A percentile compares a stretch with the other conserved stretches of the same genome.
These are phyloP conservation scores for Neolamprologus kungweensis DNA, from an alignment of 2,113 vertebrate species.

Conservation along the genomic window DNA sequence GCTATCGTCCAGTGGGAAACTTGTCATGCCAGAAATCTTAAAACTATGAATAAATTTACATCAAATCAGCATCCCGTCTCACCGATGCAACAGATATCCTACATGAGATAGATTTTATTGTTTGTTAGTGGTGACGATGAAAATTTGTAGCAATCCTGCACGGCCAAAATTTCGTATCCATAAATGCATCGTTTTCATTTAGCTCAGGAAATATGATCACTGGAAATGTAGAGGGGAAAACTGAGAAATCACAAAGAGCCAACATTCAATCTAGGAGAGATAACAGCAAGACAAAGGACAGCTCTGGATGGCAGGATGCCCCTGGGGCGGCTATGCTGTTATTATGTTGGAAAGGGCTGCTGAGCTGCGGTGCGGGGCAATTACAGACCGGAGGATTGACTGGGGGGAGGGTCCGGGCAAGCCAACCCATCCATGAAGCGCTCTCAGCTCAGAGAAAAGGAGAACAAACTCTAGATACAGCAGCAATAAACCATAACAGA, in stretches of 20 bases:
- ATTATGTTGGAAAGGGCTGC: constrained; percentile 63
- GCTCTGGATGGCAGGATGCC: constrained; percentile 54
- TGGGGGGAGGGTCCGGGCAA: constrained; percentile 51
- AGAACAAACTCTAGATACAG: neutral
- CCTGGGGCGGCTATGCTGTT: constrained; percentile 53
- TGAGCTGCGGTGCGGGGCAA: constrained; percentile 53
- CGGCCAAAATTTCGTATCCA: neutral
- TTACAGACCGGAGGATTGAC: constrained; percentile 46
- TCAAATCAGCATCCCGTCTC: constrained; percentile 15
- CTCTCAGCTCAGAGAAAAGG: constrained; percentile 1
- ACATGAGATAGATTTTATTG: neutral
- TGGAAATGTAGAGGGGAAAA: constrained; percentile 2
- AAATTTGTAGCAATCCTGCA: neutral
- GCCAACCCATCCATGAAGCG: constrained; percentile 21
- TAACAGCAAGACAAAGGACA: constrained; percentile 43
- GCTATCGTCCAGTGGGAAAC: constrained; percentile 31
- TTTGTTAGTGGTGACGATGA: neutral
- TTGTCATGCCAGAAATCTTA: constrained; percentile 14
- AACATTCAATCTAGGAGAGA: constrained; percentile 53
- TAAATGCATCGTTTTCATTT: constrained; percentile 18
- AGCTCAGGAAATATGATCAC: constrained; percentile 37
- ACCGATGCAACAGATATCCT: neutral
- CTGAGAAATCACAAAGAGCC: constrained; percentile 28
- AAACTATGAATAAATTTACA: constrained; percentile 45
- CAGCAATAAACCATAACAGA: neutral